Evolutionary conservation across 2,888 invertebrate genomes (phyloP).

Genomic region (Caenorhabditis wallacei): DNA sequence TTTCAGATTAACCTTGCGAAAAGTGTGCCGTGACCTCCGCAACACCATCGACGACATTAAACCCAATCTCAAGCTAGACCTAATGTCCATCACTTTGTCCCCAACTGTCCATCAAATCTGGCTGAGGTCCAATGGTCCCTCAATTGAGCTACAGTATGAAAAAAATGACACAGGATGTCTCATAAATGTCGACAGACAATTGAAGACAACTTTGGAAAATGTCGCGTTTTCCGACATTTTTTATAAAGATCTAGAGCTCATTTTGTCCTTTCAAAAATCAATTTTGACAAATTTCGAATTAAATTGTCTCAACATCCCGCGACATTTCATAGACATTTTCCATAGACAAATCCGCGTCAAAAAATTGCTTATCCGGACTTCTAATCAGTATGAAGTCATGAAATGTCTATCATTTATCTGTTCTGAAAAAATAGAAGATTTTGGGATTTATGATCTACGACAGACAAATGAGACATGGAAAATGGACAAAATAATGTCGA

Average conservation of each 20-base stretch:
- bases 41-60: conserved; percentile 2
- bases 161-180: neutral
- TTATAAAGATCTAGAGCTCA: neutral
- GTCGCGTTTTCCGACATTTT: neutral
- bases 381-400: neutral
- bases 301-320: neutral
- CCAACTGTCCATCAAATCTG: neutral
- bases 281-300: neutral
- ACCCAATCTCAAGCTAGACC: neutral
- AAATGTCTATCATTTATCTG: neutral
- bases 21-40: neutral
- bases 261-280: neutral
- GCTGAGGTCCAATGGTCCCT: neutral
- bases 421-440: neutral
- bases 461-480: neutral
- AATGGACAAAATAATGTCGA: neutral
- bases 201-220: neutral
- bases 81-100: neutral
- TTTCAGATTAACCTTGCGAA: conserved; percentile 10
- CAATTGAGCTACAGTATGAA: neutral
- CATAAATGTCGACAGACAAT: neutral
- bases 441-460: neutral
- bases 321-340: no score
- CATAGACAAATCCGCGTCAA: neutral
- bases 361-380: neutral